Base-by-base conservation (phyloP, 2,113 vertebrate species). In the Pseudonaja textilis region DNA sequence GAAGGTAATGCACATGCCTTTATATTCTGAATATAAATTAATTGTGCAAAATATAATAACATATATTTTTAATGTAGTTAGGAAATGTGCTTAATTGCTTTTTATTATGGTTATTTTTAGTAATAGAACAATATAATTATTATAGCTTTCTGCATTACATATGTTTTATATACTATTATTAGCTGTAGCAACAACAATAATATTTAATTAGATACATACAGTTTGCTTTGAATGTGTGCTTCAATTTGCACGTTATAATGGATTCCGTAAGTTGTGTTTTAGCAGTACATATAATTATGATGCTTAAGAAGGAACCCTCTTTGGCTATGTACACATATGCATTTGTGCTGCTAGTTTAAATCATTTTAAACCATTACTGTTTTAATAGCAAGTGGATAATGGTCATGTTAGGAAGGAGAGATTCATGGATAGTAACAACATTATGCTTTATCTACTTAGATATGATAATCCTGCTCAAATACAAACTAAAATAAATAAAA, bases 1-100 rank as follows among this genome's bases (percentile, higher is more conserved):
- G 98, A 99, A 97, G 99, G 99, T 99, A 99, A 96, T 52, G 4
- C 6, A 0, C 54, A 39, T 2, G 2, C 91, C 0, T 86, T 90
- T 34, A 5, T 85, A 64, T 10, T 81, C 93, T 52, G 57, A 87
- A n/a, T 9, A 92, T 64, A 92, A 91, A 86, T 81, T 52, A 92
- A 26, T 87, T 42, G 3, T 94, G 69, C 29, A 94, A 61, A 25
- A 74, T 47, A 7, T 92, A 10, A 56, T 22, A 50, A 10, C 52
- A 91, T 92, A 23, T 85, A 5, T 92, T 20, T 93, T 93, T 89
- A 92, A 26, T 90, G n/a, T 81, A 69, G 64, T 69, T 69, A 87
- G 91, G 23, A 88, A 56, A 26, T 59, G 18, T 59, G 54, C 9
- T 89, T 92, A 85, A 85, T 87, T 87, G 91, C 3, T 88, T 89